phyloP scores from a whole-genome alignment of 2,888 invertebrate species.

The Apocheima hispidaria region DNA sequence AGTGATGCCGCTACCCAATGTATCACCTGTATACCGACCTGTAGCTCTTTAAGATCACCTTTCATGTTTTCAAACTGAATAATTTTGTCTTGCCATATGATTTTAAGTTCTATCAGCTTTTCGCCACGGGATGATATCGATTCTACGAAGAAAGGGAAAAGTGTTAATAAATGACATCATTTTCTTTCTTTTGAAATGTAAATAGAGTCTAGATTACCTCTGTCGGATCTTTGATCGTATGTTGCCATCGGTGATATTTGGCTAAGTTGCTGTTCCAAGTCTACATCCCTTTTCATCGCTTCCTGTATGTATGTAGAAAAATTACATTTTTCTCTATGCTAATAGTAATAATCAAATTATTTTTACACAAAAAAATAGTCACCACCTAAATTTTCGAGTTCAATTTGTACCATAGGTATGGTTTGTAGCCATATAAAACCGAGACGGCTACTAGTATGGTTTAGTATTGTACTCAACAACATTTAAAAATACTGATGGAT shows the following conservation, averaged over 20 bases:
- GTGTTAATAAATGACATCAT: neutral
- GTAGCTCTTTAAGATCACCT: slow-evolving; percentile 65
- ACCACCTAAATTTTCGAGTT: too few relatives aligned
- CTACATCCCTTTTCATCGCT: slow-evolving; percentile 63
- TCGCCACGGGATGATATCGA: slow-evolving; percentile 55
- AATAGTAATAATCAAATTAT: too few relatives aligned
- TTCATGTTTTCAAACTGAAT: slow-evolving; percentile 68
- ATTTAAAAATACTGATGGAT: too few relatives aligned
- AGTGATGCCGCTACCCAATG: neutral
- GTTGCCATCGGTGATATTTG: slow-evolving; percentile 44
- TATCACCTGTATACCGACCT: slow-evolving; percentile 56
- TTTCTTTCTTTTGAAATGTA: neutral
- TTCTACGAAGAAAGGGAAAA: slow-evolving; percentile 52
- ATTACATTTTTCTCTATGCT: too few relatives aligned
- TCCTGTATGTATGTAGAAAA: slow-evolving; percentile 55
- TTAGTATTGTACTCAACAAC: too few relatives aligned
- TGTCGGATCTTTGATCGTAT: slow-evolving; percentile 46
- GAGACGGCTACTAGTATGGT: too few relatives aligned
- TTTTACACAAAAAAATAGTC: too few relatives aligned
- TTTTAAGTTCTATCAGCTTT: slow-evolving; percentile 56
- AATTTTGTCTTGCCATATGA: slow-evolving; percentile 67
- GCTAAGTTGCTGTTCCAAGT: slow-evolving; percentile 55
- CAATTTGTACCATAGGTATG: too few relatives aligned
- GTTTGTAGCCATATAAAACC: too few relatives aligned
- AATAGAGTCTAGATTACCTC: slow-evolving; percentile 46